Base-by-base conservation (phyloP, 2,888 invertebrate species). In the Thera britannica region DNA sequence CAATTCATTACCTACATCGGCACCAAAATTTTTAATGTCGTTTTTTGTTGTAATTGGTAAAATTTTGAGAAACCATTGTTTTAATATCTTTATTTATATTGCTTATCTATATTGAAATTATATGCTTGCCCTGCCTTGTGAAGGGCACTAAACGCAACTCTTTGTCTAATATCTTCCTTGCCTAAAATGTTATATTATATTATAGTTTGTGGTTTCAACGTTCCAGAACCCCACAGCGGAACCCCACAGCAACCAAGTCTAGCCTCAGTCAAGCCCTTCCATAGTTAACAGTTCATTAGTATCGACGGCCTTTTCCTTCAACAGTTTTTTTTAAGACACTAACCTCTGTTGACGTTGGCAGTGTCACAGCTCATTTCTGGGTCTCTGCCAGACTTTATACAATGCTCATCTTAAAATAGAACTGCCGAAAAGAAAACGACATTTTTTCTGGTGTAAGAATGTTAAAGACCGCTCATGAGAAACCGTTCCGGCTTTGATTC, bases 261-360 rank as follows among this genome's bases (percentile, higher is more conserved):
- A 68, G 61, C n/a, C n/a, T n/a, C n/a, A n/a, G n/a, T n/a, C n/a
- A n/a, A 23, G 58, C 49, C 56, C 61, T 71, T 67, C 38, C 12
- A 36, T 62, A 57, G 57, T 67, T 51, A 58, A 55, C 67, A 70
- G 78, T 77, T 78, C 77, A 81, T 82, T 79, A 83, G 80, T 77
- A 77, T 74, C 67, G 69, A 76, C 79, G 83, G 82, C 75, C 80
- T 85, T 83, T 85, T 85, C 78, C 78, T 79, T 70, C 61, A 78
- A 63, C 80, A 78, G 79, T 83, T 89, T 88, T 83, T 48, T 92
- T 90, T 90, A 83, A 90, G 89, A 83, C 89, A 86, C 79, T 90
- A 88, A 90, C 92, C 92, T 91, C 84, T 90, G 86, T 89, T 89
- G 85, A 85, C 88, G 89, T 91, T 92, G 92, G 92, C 92, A 87